A percentile compares a stretch with the other conserved stretches of the same genome.
Evolutionary conservation across 2,113 vertebrate genomes (phyloP).

Genomic region (Actinemys pallida): DNA sequence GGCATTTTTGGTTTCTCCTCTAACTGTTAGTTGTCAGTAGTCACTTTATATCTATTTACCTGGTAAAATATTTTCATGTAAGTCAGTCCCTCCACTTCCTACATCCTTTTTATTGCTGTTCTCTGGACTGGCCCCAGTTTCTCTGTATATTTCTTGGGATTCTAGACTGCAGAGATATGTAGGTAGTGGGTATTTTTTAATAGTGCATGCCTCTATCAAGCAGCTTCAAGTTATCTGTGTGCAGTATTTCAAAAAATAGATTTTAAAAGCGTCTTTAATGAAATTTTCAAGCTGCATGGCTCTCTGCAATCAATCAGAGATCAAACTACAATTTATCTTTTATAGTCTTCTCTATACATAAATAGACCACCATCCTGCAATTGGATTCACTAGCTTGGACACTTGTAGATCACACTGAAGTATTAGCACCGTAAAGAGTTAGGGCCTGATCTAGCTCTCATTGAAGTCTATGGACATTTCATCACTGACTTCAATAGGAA

Average conservation of each 20-base stretch:
- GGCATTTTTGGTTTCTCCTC: not conserved
- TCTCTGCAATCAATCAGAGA: not conserved
- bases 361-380: not conserved
- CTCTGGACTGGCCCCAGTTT: not conserved
- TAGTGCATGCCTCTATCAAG: not conserved
- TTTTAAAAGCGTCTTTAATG: not conserved
- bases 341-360: not conserved
- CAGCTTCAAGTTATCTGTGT: not conserved
- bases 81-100: not conserved
- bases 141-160: not conserved
- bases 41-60: not conserved
- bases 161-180: not conserved
- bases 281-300: not conserved
- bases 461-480: not conserved
- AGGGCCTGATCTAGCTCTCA: not conserved
- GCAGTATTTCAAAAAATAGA: not conserved
- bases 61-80: not conserved
- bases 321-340: not conserved
- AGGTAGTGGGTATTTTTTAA: not conserved
- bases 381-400: not conserved
- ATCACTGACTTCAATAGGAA: not conserved
- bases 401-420: not conserved
- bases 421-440: not conserved
- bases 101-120: not conserved
- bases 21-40: not conserved